phyloP scores from a whole-genome alignment of 2,888 invertebrate species.

The Mactromeris polynyma region DNA sequence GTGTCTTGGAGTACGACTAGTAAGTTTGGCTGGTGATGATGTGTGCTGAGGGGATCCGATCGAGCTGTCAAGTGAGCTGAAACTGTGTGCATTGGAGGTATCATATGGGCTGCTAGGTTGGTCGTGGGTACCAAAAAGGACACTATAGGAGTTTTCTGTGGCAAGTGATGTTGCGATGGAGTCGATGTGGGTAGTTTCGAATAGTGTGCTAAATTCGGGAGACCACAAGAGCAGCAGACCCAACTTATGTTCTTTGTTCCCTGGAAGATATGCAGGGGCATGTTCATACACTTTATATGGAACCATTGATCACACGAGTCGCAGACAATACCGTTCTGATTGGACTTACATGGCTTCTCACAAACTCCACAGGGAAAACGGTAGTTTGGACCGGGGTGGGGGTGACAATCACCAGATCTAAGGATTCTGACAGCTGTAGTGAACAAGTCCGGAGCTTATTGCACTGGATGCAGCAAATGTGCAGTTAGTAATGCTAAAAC shows the following conservation, averaged over 20 bases:
- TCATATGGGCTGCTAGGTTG: background rate
- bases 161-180: conserved; percentile 7
- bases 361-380: no score
- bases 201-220: conserved; percentile 40
- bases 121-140: background rate
- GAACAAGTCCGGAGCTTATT: no score
- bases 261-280: background rate
- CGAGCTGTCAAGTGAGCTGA: conserved; percentile 24
- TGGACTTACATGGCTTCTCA: conserved; percentile 38
- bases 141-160: conserved; percentile 36
- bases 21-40: conserved; percentile 33
- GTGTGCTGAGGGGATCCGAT: conserved; percentile 29
- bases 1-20: no score
- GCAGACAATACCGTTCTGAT: conserved; percentile 43
- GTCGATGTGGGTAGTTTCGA: conserved; percentile 25
- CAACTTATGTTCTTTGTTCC: conserved; percentile 22
- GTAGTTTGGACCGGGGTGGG: conserved; percentile 46
- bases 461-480: no score
- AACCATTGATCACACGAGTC: conserved; percentile 46
- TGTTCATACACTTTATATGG: no score
- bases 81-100: background rate
- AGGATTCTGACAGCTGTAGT: no score
- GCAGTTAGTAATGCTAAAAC: no score
- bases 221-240: conserved; percentile 37
- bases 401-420: conserved; percentile 50